Percentiles rank a stretch among this genome's conserved stretches.
Evolutionary conservation across 2,888 invertebrate genomes (phyloP).

Genomic region (Xanthorhoe spadicearia): DNA sequence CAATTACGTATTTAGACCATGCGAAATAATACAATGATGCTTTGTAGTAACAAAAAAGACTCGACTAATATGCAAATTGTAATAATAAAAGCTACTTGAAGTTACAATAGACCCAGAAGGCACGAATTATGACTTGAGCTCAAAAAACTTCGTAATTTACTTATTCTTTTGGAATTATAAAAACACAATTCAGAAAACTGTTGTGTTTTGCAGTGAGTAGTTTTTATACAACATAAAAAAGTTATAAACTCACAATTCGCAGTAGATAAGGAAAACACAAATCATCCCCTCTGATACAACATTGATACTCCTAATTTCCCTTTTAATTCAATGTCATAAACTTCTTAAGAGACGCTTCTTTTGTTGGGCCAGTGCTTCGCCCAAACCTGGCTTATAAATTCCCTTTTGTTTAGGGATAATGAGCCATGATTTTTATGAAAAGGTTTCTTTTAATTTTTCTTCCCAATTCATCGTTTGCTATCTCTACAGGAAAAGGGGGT

Average conservation of each 20-base stretch:
- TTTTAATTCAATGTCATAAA: conserved; percentile 37
- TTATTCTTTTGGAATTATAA: background rate
- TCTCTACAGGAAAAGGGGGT: conserved; percentile 28
- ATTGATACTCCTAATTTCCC: conserved; percentile 42
- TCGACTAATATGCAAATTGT: conserved; percentile 38
- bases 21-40: conserved; percentile 44
- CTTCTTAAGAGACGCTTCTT: conserved; percentile 37
- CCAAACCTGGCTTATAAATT: conserved; percentile 43
- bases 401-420: conserved; percentile 45
- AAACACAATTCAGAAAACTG: background rate
- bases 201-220: background rate
- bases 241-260: background rate
- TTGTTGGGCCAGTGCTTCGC: conserved; percentile 37
- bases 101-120: conserved; percentile 15
- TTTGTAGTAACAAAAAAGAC: conserved; percentile 39
- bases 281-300: conserved; percentile 35
- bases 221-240: background rate
- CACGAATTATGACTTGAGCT: conserved; percentile 18
- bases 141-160: background rate
- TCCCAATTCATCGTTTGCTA: conserved; percentile 38
- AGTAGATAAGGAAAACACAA: conserved; percentile 18
- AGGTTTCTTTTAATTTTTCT: conserved; percentile 42
- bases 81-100: conserved; percentile 32
- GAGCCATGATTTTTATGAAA: conserved; percentile 45
- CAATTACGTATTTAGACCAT: conserved; percentile 40